phyloP scores from a whole-genome alignment of 2,113 vertebrate genomes.

The Catagonus wagneri region DNA sequence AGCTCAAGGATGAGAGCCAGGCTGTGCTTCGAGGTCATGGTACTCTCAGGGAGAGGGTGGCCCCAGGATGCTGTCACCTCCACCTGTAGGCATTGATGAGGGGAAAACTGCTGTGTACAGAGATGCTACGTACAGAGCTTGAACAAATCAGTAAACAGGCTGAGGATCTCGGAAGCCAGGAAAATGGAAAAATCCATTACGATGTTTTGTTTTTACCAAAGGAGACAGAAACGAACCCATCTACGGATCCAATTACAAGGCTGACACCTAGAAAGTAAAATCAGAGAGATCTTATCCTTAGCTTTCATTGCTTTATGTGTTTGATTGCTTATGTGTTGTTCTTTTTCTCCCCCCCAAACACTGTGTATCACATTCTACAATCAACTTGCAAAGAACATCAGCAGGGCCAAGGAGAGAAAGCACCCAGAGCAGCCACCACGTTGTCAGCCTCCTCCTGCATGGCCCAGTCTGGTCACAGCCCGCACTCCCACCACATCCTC shows the following conservation, averaged over 20 bases:
- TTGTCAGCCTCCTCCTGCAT: not conserved
- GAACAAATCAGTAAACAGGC: not conserved
- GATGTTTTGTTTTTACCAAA: not conserved
- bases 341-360: not conserved
- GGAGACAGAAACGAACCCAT: not conserved
- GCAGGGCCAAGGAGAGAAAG: not conserved
- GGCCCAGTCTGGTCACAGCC: not conserved
- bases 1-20: not conserved
- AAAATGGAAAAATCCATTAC: not conserved
- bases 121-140: not conserved
- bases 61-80: not conserved
- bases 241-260: fast-evolving
- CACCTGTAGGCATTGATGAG: not conserved
- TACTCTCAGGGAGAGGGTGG: fast-evolving
- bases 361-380: not conserved
- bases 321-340: not conserved
- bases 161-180: not conserved
- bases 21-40: fast-evolving
- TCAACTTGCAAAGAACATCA: not conserved
- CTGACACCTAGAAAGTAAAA: not conserved
- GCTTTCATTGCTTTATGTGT: not conserved
- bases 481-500: fast-evolving
- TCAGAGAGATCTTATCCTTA: not conserved
- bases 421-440: not conserved
- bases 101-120: not conserved